Conservation (phyloP, 1,140 invertebrate species). For the Tetranychus urticae region DNA sequence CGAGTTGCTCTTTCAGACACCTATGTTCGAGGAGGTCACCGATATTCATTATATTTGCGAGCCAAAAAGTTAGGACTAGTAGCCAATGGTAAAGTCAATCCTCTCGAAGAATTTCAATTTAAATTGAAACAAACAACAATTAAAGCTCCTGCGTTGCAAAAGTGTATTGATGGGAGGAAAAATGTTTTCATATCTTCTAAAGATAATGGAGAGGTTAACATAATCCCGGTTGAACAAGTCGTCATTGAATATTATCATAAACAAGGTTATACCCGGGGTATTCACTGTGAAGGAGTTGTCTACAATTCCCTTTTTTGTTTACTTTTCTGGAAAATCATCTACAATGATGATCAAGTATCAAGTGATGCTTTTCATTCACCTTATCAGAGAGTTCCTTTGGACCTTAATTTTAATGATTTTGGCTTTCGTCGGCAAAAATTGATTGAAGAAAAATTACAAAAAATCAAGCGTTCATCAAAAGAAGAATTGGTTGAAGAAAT, state of each 20-base stretch:
- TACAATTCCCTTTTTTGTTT: conserved; percentile 36
- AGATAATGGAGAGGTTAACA: conserved; percentile 8
- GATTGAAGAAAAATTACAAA: conserved; percentile 23
- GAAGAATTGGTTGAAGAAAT: not conserved
- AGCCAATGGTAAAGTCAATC: not conserved
- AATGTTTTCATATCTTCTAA: conserved; percentile 16
- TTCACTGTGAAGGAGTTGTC: conserved; percentile 44
- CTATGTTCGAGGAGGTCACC: conserved; percentile 19
- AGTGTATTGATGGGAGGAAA: conserved; percentile 15
- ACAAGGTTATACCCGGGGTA: conserved; percentile 18
- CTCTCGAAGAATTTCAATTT: conserved; percentile 12
- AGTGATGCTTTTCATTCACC: conserved; percentile 37
- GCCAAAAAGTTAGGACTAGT: conserved; percentile 12
- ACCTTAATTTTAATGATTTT: conserved; percentile 38
- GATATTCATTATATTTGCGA: conserved; percentile 22
- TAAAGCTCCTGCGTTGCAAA: not conserved
- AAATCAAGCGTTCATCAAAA: not conserved
- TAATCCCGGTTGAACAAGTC: not conserved
- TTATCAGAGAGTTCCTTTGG: conserved; percentile 40
- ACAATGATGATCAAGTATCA: conserved; percentile 22
- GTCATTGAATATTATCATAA: not conserved
- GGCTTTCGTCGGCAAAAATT: conserved; percentile 29
- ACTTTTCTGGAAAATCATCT: conserved; percentile 52
- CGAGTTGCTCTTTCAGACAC: conserved; percentile 20
- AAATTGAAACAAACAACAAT: conserved; percentile 6